phyloP scores from a whole-genome alignment of 35 echinoderm and acorn worm species.

The Stichopus chloronotus region DNA sequence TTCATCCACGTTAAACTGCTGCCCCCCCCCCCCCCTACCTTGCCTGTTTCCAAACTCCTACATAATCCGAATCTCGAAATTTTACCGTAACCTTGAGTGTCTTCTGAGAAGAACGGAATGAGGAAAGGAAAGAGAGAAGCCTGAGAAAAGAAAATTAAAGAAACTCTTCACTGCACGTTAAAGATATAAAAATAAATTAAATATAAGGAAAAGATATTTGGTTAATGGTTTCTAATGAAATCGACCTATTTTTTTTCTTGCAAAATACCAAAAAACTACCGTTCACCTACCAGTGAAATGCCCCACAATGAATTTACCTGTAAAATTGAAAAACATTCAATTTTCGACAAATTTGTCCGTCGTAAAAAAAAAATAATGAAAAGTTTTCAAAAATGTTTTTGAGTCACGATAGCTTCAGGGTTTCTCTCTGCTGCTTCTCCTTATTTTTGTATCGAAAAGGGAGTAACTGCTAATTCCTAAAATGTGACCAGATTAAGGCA shows the following conservation, averaged over 20 bases:
- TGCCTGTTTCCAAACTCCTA: too few relatives aligned
- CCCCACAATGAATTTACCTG: neutral
- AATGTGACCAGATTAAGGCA: conserved; percentile 41
- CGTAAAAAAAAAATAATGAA: conserved; percentile 38
- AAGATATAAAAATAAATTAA: too few relatives aligned
- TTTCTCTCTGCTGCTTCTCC: neutral
- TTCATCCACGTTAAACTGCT: too few relatives aligned
- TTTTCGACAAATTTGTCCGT: conserved; percentile 55
- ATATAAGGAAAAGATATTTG: neutral
- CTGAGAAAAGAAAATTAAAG: too few relatives aligned
- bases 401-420: conserved; percentile 38
- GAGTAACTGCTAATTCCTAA: conserved; percentile 34
- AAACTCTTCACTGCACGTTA: too few relatives aligned
- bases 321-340: conserved; percentile 55
- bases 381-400: conserved; percentile 26
- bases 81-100: too few relatives aligned
- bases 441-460: neutral
- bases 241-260: neutral
- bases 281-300: conserved; percentile 44
- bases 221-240: conserved; percentile 34
- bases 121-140: too few relatives aligned
- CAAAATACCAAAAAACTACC: conserved; percentile 12
- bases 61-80: too few relatives aligned
- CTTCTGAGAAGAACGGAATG: too few relatives aligned
- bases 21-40: too few relatives aligned